Percentiles rank a stretch among this genome's conserved stretches.
Evolutionary conservation across 2,113 vertebrate species (phyloP).

Genomic region (Cryptomyrus ogoouensis): DNA sequence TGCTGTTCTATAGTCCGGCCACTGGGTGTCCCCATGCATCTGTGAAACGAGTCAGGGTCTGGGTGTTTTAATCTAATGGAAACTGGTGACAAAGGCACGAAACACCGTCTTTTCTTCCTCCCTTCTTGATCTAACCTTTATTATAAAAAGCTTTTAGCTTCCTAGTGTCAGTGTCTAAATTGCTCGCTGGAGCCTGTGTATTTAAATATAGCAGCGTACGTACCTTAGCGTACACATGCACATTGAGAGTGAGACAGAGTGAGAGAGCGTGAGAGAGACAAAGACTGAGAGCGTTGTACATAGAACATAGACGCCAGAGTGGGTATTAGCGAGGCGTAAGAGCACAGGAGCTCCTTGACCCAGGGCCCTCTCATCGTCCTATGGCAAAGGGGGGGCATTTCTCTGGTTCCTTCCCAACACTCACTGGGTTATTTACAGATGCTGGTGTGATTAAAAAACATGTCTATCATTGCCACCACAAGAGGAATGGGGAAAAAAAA

Average conservation of each 20-base stretch:
- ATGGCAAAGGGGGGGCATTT: neutral
- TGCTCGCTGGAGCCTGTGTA: conserved; percentile 52
- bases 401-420: neutral
- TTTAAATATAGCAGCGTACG: conserved; percentile 30
- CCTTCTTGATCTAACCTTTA: conserved; percentile 43
- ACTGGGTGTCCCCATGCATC: conserved; percentile 82
- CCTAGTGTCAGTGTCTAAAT: conserved; percentile 49
- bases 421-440: conserved; percentile 49
- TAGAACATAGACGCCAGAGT: conserved; percentile 28
- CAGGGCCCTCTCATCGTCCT: conserved; percentile 32
- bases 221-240: conserved; percentile 20
- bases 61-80: conserved; percentile 19
- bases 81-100: conserved; percentile 32
- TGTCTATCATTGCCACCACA: conserved; percentile 44
- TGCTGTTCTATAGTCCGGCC: conserved; percentile 43
- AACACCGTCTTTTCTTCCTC: conserved; percentile 20
- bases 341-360: conserved; percentile 44
- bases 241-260: conserved; percentile 6
- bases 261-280: neutral
- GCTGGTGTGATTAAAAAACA: conserved; percentile 41
- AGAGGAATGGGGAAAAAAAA: conserved; percentile 44
- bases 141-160: conserved; percentile 52
- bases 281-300: neutral
- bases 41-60: conserved; percentile 27
- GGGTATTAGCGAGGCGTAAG: conserved; percentile 30